Conservation (phyloP, 2,888 invertebrate genomes). For the Microplitis deprimator region DNA sequence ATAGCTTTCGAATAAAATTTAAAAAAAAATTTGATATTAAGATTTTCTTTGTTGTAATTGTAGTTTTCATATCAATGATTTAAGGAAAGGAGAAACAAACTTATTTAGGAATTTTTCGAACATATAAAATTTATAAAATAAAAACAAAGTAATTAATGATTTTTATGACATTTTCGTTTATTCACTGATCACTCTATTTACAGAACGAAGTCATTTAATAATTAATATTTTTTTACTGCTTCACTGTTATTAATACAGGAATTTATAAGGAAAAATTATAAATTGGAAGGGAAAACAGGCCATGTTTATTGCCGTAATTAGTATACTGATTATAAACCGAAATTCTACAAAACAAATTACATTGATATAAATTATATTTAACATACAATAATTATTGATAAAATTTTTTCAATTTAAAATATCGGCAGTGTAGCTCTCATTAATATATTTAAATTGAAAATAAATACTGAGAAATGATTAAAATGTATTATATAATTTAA, state of each 20-base stretch:
- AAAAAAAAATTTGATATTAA: no score
- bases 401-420: slow-evolving; percentile 14
- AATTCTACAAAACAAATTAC: neutral
- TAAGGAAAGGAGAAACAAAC: no score
- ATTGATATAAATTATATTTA: neutral
- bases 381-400: neutral
- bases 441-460: neutral
- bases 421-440: slow-evolving; percentile 25
- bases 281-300: neutral
- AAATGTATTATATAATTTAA: slow-evolving; percentile 13
- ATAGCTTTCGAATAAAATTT: no score
- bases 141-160: neutral
- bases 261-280: neutral
- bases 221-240: neutral
- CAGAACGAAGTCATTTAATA: slow-evolving; percentile 27
- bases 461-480: slow-evolving; percentile 16
- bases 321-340: neutral
- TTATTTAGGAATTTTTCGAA: neutral
- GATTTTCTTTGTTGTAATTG: no score
- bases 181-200: slow-evolving; percentile 41
- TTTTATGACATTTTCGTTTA: slow-evolving; percentile 22
- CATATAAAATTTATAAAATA: neutral
- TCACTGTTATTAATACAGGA: no score
- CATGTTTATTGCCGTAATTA: no score
- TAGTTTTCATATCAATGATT: no score